Conservation (phyloP, 2,888 invertebrate genomes). For the Scotopteryx bipunctaria region DNA sequence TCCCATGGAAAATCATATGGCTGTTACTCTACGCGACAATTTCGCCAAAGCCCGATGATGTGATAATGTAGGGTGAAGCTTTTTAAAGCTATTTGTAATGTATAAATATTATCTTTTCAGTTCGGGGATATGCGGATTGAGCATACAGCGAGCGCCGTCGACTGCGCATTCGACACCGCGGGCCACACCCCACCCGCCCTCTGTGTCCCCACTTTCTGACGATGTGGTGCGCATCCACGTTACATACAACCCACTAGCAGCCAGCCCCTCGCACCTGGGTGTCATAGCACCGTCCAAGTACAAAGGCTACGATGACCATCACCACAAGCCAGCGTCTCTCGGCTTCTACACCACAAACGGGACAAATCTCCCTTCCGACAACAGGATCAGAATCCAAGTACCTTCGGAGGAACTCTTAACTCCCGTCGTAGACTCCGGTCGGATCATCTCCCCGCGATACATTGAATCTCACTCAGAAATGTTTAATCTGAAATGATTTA, state of each 20-base stretch:
- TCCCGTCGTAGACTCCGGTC: constrained; percentile 85
- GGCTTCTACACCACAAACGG: constrained; percentile 82
- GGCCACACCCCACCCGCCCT: constrained; percentile 85
- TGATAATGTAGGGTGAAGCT: too few species aligned
- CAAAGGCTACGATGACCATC: constrained; percentile 63
- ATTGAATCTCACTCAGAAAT: constrained; percentile 70
- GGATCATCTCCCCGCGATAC: constrained; percentile 70
- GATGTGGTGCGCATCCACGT: constrained; percentile 92
- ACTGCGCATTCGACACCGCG: constrained; percentile 86
- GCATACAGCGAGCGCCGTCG: constrained; percentile 78
- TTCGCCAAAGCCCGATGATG: too few species aligned
- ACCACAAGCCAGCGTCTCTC: constrained; percentile 70
- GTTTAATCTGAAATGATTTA: constrained; percentile 68
- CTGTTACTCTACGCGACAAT: too few species aligned
- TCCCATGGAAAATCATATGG: too few species aligned
- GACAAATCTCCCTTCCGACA: constrained; percentile 82
- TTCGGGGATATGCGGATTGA: constrained; percentile 77
- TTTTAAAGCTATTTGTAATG: too few species aligned
- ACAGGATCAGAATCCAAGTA: constrained; percentile 89
- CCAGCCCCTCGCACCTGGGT: constrained; percentile 81
- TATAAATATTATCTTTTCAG: too few species aligned
- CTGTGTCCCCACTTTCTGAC: constrained; percentile 84
- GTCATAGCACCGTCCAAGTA: constrained; percentile 72
- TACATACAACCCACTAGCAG: constrained; percentile 85
- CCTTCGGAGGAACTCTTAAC: constrained; percentile 87